Percentiles rank a stretch among this genome's conserved stretches.
These are phyloP conservation scores for Notospermus geniculatus DNA, from an alignment of 1,140 invertebrate species.

Conservation along the genomic window DNA sequence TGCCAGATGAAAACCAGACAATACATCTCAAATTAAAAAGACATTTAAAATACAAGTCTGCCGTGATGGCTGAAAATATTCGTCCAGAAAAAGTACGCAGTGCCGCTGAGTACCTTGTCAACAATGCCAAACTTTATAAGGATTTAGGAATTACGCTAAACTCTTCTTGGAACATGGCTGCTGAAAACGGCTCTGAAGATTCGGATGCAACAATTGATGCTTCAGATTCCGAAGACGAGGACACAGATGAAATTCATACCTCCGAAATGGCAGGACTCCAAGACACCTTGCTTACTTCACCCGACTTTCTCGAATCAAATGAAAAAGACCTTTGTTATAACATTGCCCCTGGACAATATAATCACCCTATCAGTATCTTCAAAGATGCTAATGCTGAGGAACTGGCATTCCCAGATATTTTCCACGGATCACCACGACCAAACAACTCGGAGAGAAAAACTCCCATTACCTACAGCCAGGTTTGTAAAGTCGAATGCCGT, in stretches of 20 bases:
- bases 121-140: too few relatives aligned
- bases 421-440: conserved; percentile 21
- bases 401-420: conserved; percentile 24
- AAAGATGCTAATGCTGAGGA: conserved; percentile 19
- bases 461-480: conserved; percentile 17
- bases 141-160: too few relatives aligned
- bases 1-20: too few relatives aligned
- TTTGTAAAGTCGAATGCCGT: conserved; percentile 26
- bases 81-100: too few relatives aligned
- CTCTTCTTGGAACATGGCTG: too few relatives aligned
- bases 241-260: conserved; percentile 18
- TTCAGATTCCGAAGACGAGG: conserved; percentile 19
- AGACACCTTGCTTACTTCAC: conserved; percentile 23
- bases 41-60: too few relatives aligned
- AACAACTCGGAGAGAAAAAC: conserved; percentile 12
- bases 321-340: conserved; percentile 23
- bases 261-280: conserved; percentile 14
- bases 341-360: conserved; percentile 25
- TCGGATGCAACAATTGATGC: too few relatives aligned
- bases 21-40: too few relatives aligned
- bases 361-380: conserved; percentile 21
- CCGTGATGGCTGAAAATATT: too few relatives aligned
- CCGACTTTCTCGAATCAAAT: conserved; percentile 23
- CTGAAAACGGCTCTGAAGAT: too few relatives aligned
- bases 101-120: too few relatives aligned